Percentiles rank a stretch among this genome's conserved stretches.
phyloP scores from a whole-genome alignment of 2,888 invertebrate species.

The Ormia ochracea region DNA sequence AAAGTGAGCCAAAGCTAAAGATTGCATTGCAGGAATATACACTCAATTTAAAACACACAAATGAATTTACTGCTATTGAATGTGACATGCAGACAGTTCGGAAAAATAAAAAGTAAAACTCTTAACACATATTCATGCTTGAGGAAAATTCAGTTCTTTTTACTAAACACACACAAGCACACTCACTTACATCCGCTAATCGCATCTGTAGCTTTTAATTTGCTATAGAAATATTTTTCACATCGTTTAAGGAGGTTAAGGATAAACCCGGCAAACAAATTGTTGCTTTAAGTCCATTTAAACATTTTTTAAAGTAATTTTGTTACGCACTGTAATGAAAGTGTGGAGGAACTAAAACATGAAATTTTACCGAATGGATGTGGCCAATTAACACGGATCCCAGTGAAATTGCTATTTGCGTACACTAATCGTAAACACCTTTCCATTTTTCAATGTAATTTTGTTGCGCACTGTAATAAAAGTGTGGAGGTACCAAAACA shows the following conservation, averaged over 20 bases:
- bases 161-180: too few relatives aligned
- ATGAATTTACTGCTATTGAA: conserved; percentile 18
- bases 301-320: neutral
- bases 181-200: neutral
- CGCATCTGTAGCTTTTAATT: neutral
- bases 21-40: conserved; percentile 51
- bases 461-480: too few relatives aligned
- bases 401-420: neutral
- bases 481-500: too few relatives aligned
- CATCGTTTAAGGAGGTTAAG: conserved; percentile 3
- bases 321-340: neutral
- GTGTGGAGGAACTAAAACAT: neutral
- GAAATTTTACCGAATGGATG: neutral
- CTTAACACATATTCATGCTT: neutral
- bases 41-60: conserved; percentile 23
- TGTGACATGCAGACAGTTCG: neutral
- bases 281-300: neutral
- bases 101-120: neutral
- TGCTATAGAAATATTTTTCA: neutral
- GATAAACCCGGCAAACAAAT: conserved; percentile 3
- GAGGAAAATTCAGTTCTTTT: neutral
- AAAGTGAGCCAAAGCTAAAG: conserved; percentile 26
- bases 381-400: neutral
- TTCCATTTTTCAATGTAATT: too few relatives aligned
- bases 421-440: neutral